Base-by-base conservation (phyloP, 2,113 vertebrate genomes). In the Dasyurus viverrinus region DNA sequence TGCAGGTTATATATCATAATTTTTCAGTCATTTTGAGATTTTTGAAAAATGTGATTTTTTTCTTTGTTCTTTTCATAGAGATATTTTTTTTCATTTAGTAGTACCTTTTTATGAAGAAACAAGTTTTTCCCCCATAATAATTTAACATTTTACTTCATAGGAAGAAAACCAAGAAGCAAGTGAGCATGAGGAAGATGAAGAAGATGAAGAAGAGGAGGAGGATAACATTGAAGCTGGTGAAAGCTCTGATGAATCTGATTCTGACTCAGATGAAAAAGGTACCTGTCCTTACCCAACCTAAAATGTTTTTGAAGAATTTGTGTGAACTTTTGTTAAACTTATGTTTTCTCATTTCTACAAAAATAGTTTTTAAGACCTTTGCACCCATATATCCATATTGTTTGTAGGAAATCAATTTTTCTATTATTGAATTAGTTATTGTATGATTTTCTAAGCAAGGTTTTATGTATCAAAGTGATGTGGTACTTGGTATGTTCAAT, bases 231-330 rank as follows among this genome's bases (percentile, higher is more conserved):
- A 99, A 54, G 99, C 97, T 92, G 99, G 99, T 0, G 99, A 99
- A 95, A 99, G 99, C 48, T 99, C 99, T 14, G 99, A 99, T 48
- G 99, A 99, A 50, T 99, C 99, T 0, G 99, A 99, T 98, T 99
- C 99, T 0, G 99, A 99, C 60, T 99, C 99, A 93, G 99, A 99
- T 89, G 99, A 99, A 97, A 99, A 99, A 99, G 99, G 99, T 99
- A 95, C 54, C 92, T 95, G 11, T 90, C 47, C 26, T 0, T 90
- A 2, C 47, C 36, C 22, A 89, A 30, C 1, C 42, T 91, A 19
- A 52, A 76, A 92, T 90, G 90, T 50, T 25, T 48, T 92, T 89
- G 8, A 52, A 46, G 46, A 54, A 92, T n/a, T 92, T 96, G 2
- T 42, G n/a, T n/a, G 4, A 92, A 91, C 30, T 92, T 46, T 60